Evolutionary conservation across 2,797 vertebrate species (phyloP).

Genomic region (Parauchenoglanis punctatus): DNA sequence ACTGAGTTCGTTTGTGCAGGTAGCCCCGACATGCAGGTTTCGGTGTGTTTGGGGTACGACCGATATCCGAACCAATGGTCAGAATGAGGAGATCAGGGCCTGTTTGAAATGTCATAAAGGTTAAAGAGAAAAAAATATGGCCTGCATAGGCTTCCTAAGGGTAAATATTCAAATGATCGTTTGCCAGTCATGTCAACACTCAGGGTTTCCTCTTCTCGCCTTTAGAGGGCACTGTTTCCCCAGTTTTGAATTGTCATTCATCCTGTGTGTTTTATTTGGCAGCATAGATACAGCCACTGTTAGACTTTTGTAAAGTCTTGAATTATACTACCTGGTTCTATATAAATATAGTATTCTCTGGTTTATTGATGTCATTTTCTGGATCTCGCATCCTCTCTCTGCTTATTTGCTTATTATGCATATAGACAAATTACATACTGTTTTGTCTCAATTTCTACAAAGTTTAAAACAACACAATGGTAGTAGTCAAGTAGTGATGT

Average conservation of each 20-base stretch:
- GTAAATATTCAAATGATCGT: neutral
- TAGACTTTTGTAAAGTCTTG: neutral
- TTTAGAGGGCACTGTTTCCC: neutral
- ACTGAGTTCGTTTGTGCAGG: slow-evolving; percentile 87
- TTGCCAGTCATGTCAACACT: neutral
- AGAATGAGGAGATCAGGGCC: slow-evolving; percentile 85
- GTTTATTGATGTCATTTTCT: neutral
- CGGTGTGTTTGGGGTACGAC: slow-evolving; percentile 82
- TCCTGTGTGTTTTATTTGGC: neutral
- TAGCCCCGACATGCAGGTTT: slow-evolving; percentile 86
- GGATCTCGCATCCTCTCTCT: neutral
- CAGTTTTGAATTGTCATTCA: neutral
- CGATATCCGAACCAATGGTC: slow-evolving; percentile 89
- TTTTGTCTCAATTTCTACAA: neutral
- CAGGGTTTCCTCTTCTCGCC: neutral
- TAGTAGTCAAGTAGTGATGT: slow-evolving; percentile 11
- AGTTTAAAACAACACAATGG: neutral
- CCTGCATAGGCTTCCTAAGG: neutral
- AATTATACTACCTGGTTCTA: neutral
- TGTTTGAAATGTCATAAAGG: slow-evolving; percentile 55
- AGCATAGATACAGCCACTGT: neutral
- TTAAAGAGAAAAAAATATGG: neutral
- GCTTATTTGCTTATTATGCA: neutral
- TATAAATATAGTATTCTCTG: neutral
- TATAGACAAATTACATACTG: neutral